A percentile compares a stretch with the other conserved stretches of the same genome.
phyloP scores from a whole-genome alignment of 2,888 invertebrate genomes.

The Opisthograptis luteolata region DNA sequence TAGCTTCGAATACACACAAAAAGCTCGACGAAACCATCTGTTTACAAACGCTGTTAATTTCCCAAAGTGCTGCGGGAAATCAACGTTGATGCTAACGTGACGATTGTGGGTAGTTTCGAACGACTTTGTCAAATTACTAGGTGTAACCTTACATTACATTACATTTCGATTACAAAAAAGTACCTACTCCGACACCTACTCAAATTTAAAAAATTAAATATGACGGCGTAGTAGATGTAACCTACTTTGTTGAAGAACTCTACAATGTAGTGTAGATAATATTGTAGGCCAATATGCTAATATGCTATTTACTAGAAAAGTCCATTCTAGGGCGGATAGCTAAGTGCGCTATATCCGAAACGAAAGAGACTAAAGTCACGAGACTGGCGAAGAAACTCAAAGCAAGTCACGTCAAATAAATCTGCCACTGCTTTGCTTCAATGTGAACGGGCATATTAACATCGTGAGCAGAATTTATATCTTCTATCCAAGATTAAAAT shows the following conservation, averaged over 20 bases:
- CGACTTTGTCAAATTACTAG: slow-evolving; percentile 22
- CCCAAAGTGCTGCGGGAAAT: slow-evolving; percentile 46
- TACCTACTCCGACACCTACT: not conserved
- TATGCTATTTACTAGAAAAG: too few relatives aligned
- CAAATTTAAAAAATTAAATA: not conserved
- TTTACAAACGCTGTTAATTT: slow-evolving; percentile 45
- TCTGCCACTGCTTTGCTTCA: too few relatives aligned
- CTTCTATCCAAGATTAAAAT: too few relatives aligned
- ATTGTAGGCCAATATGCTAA: too few relatives aligned
- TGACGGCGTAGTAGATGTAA: not conserved
- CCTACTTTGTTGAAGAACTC: not conserved
- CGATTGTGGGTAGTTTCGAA: slow-evolving; percentile 13
- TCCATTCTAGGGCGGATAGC: too few relatives aligned
- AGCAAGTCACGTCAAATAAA: too few relatives aligned
- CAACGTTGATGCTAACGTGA: slow-evolving; percentile 22
- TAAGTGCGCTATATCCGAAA: too few relatives aligned
- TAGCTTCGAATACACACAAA: slow-evolving; percentile 32
- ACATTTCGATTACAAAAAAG: slow-evolving; percentile 10
- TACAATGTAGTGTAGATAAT: too few relatives aligned
- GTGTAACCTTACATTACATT: slow-evolving; percentile 22
- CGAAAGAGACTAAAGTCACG: too few relatives aligned
- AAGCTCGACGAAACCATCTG: slow-evolving; percentile 33
- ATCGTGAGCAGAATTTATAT: too few relatives aligned
- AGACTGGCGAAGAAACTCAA: too few relatives aligned
- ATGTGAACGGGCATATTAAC: too few relatives aligned